Percentiles rank a stretch among this genome's conserved stretches.
These are phyloP conservation scores for Eciton burchellii DNA, from an alignment of 1,140 invertebrate genomes.

Conservation along the genomic window DNA sequence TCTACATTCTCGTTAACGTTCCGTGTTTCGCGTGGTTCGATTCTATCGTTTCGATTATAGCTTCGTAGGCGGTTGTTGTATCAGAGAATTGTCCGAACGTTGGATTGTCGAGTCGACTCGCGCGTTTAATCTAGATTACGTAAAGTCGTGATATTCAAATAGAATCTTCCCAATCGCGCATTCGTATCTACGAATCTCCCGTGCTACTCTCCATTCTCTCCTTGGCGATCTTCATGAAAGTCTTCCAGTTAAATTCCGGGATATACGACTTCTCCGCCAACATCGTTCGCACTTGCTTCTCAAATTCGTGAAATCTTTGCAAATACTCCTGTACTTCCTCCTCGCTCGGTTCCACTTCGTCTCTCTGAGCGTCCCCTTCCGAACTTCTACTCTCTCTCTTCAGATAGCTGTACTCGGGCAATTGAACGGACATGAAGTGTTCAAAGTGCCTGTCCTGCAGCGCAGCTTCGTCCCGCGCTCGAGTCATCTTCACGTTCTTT, in stretches of 20 bases:
- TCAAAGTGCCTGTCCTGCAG: slow-evolving; percentile 59
- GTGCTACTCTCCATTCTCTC: not conserved
- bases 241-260: slow-evolving; percentile 22
- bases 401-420: slow-evolving; percentile 54
- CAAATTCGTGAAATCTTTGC: slow-evolving; percentile 67
- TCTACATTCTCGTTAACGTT: not conserved
- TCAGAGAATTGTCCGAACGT: not conserved
- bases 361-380: not conserved
- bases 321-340: slow-evolving; percentile 32
- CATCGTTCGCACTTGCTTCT: slow-evolving; percentile 43
- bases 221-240: not conserved
- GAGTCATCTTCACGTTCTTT: slow-evolving; percentile 78
- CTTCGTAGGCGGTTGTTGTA: slow-evolving; percentile 26
- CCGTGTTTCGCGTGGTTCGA: not conserved
- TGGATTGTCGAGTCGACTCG: slow-evolving; percentile 30
- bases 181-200: not conserved
- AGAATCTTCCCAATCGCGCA: not conserved
- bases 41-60: slow-evolving; percentile 7
- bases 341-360: not conserved
- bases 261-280: slow-evolving; percentile 28
- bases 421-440: slow-evolving; percentile 55
- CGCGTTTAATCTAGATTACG: not conserved
- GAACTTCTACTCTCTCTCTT: not conserved
- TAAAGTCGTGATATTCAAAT: not conserved
- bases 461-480: slow-evolving; percentile 63